Base-by-base conservation (phyloP, 1,140 invertebrate species). In the Trissolcus basalis region DNA sequence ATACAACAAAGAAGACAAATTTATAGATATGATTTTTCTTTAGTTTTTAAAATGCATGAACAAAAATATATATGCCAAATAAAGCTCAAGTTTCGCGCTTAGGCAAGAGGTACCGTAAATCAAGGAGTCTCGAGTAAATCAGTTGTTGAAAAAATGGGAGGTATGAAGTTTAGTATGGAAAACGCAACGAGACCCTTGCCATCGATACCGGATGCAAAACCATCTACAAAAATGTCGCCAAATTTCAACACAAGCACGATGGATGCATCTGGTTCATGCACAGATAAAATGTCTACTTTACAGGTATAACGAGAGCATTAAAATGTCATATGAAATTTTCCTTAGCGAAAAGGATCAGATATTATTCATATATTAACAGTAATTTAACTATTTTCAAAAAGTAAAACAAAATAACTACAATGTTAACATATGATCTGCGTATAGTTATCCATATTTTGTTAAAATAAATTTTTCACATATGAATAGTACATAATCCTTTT, bases 231-330 rank as follows among this genome's bases (percentile, higher is more conserved):
- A 61, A 41, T 41, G 70, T 70, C 77, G 32, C 84, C 80, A 71
- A 78, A 77, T 33, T 70, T 81, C 12, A 83, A 78, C 27, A 13
- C 70, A 2, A 14, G 59, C 49, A 9, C 74, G 27, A 73, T 44
- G 9, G 83, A 82, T 15, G 47, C 14, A n/a, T 9, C 75, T 9
- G 65, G 68, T 65, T 47, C 72, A 5, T 77, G 79, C 33, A 83
- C 86, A 12, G 87, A 88, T 14, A 88, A 87, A 81, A 87, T 89
- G 85, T 82, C 87, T 7, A 88, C 87, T 0, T 80, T 89, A 4
- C 87, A 88, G 81, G 87, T 87, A 77, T 68, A 35, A 16, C 9
- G 2, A 4, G 2, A 39, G 12, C 4, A 12, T 27, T 16, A 50
- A 27, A 27, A 27, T 27, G 19, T 27, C 19, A 27, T n/a, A n/a